Percentiles rank a stretch among this genome's conserved stretches.
Conservation (phyloP, 2,888 invertebrate genomes). For the Scotopteryx bipunctaria region DNA sequence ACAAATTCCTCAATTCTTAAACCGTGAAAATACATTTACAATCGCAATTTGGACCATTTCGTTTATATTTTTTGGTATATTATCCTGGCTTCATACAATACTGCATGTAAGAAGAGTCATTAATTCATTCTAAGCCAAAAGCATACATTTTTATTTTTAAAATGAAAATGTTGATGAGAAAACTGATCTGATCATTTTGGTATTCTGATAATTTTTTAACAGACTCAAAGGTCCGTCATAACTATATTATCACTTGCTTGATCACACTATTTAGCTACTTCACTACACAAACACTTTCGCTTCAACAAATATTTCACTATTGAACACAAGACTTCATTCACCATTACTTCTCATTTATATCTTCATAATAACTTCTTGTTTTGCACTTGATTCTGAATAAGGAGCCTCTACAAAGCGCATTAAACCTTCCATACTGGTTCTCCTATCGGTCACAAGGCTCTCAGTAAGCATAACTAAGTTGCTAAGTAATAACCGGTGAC, state of each 20-base stretch:
- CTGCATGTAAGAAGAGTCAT: not conserved
- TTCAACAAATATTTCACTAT: constrained; percentile 20
- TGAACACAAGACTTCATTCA: constrained; percentile 20
- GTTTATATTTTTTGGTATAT: constrained; percentile 2
- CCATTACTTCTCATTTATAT: not conserved
- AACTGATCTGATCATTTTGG: too few species aligned
- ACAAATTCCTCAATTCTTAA: not conserved
- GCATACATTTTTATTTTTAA: too few species aligned
- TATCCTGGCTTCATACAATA: not conserved
- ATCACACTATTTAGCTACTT: constrained; percentile 6
- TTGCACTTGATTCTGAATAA: constrained; percentile 14
- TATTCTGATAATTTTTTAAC: too few species aligned
- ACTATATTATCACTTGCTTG: too few species aligned
- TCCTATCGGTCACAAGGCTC: not conserved
- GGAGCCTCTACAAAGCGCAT: constrained; percentile 4
- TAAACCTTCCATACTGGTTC: not conserved
- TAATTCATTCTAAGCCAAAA: too few species aligned
- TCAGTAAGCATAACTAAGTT: too few species aligned
- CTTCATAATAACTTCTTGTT: constrained; percentile 3
- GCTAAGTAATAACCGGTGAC: too few species aligned
- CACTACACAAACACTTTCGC: constrained; percentile 13
- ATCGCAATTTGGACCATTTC: constrained; percentile 3
- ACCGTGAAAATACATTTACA: not conserved
- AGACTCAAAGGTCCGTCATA: too few species aligned
- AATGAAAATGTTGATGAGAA: too few species aligned